Percentiles rank a stretch among this genome's conserved stretches.
These are phyloP conservation scores for Diabrotica undecimpunctata DNA, from an alignment of 1,140 invertebrate genomes.

Conservation along the genomic window DNA sequence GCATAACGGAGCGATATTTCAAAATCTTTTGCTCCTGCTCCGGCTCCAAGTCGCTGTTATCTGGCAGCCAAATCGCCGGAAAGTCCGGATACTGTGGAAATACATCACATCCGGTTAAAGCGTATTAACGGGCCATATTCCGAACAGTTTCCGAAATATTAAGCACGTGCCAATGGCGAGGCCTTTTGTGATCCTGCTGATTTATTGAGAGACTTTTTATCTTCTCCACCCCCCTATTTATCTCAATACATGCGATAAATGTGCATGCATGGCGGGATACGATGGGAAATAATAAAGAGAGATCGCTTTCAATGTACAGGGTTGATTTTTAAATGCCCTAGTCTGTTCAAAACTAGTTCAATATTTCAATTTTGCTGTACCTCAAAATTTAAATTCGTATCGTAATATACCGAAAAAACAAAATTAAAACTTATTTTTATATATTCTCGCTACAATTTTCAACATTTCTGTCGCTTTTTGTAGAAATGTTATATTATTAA, in stretches of 20 bases:
- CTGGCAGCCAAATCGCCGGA: conserved; percentile 4
- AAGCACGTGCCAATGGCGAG: conserved; percentile 15
- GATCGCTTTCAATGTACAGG: background rate
- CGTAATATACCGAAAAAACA: no score
- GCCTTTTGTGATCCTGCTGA: conserved; percentile 12
- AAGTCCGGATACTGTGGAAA: conserved; percentile 17
- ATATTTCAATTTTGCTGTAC: no score
- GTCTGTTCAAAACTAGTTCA: no score
- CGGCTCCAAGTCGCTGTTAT: background rate
- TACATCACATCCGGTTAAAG: conserved; percentile 14
- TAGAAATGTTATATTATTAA: no score
- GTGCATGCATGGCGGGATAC: conserved; percentile 8
- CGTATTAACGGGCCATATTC: conserved; percentile 19
- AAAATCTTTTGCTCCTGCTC: conserved; percentile 1
- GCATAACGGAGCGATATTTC: conserved; percentile 11
- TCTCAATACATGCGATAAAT: conserved; percentile 16
- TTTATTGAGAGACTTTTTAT: conserved; percentile 17
- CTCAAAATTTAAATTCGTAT: no score
- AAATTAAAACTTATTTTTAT: no score
- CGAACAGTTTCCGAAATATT: conserved; percentile 16
- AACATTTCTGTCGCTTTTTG: no score
- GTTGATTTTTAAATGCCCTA: no score
- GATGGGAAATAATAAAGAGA: background rate
- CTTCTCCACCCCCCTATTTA: conserved; percentile 14
- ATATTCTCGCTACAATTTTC: no score